Evolutionary conservation across 2,888 invertebrate species (phyloP), one percentile per base, ranked within the genome.

Genomic region (Aporophyla nigra): DNA sequence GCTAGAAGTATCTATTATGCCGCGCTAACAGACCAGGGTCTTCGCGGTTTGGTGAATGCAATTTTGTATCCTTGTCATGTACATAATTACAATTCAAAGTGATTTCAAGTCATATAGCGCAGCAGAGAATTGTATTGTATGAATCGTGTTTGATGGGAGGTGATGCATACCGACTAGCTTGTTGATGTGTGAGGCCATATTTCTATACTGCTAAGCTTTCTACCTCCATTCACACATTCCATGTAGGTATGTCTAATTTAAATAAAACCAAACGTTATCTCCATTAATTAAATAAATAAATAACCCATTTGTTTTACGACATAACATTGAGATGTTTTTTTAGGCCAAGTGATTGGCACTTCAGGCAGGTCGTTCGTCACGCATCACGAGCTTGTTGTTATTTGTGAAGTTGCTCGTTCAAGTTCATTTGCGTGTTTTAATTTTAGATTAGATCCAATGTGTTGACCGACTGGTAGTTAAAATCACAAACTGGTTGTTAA

Each of bases 331-430:
- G 92, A 92, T 94, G 91, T 93, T 95, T 95, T 95, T 95, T 95
- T 95, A 92, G 93, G 93, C 92, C 93, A 94, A 94, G 94, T 93
- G 95, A 95, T 94, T 95, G 95, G 93, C 90, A 93, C 93, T 93
- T 93, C 90, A 93, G 92, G 90, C 91, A 90, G 90, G 91, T 92
- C 90, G 90, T 89, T 93, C 91, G 93, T 95, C 93, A 95, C 92
- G 93, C 91, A 87, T 91, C 84, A 87, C 86, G 84, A 90, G 89
- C 87, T 86, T 87, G 89, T 91, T 91, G 88, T 92, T 90, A 90
- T 88, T 91, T 80, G 82, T 81, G 76, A 73, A 65, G 82, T 88
- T 78, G 74, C 40, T 68, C 87, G 88, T 92, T 93, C 91, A 93
- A 94, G 92, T 92, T 94, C 92, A 93, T 80, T 87, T 86, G 70